A percentile compares a stretch with the other conserved stretches of the same genome.
These are phyloP conservation scores for Scytalopus superciliaris DNA, from an alignment of 2,113 vertebrate genomes.

Conservation along the genomic window DNA sequence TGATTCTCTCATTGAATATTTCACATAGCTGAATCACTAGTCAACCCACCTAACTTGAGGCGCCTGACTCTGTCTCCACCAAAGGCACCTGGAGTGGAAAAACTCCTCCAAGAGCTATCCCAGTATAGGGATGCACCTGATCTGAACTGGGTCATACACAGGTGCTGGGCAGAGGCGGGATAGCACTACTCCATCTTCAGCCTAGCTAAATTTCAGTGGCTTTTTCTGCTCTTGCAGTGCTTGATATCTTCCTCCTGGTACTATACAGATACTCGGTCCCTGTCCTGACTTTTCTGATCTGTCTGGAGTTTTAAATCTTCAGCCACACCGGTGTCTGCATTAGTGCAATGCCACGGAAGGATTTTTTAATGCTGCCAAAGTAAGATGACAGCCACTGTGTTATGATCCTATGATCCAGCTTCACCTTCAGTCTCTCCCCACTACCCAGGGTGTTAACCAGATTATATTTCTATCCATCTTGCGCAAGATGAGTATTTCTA, in stretches of 20 bases:
- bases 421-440: slow-evolving; percentile 61
- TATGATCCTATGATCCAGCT: slow-evolving; percentile 52
- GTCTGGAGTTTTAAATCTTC: background rate
- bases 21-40: slow-evolving; percentile 44
- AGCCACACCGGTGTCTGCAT: background rate
- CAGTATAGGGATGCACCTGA: background rate
- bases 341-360: background rate
- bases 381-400: slow-evolving; percentile 15
- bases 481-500: slow-evolving; percentile 59
- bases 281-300: background rate
- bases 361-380: slow-evolving; percentile 17
- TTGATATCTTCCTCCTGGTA: background rate
- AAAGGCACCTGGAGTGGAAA: background rate
- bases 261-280: background rate
- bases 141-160: background rate
- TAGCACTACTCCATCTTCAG: background rate
- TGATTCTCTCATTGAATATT: background rate
- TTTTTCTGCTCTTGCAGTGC: background rate
- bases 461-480: slow-evolving; percentile 69
- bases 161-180: background rate
- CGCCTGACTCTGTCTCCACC: background rate
- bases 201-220: background rate
- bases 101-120: background rate
- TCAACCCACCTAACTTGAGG: background rate
- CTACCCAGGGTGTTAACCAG: slow-evolving; percentile 70